A percentile compares a stretch with the other conserved stretches of the same genome.
These are phyloP conservation scores for Oreonectes daqikongensis DNA, from an alignment of 2,797 vertebrate species.

Conservation along the genomic window DNA sequence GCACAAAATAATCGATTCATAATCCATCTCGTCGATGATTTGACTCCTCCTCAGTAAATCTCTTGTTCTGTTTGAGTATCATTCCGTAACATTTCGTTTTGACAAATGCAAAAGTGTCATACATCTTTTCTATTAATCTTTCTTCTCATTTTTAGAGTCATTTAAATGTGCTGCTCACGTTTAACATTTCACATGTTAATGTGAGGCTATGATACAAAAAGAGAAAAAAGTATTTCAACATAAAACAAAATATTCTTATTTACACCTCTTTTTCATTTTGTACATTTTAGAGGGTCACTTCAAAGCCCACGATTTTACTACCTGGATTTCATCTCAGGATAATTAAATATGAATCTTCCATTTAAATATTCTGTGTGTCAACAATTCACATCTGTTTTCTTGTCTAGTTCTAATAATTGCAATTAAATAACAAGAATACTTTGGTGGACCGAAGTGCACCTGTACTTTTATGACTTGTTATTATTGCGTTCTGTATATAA, in stretches of 20 bases:
- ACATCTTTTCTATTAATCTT: constrained; percentile 3
- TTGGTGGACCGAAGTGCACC: constrained; percentile 52
- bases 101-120: constrained; percentile 20
- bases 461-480: constrained; percentile 46
- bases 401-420: constrained; percentile 50
- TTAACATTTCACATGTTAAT: constrained; percentile 57
- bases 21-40: constrained; percentile 25
- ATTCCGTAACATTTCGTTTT: not conserved
- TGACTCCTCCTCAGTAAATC: not conserved
- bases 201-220: constrained; percentile 57
- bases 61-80: not conserved
- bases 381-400: constrained; percentile 21
- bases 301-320: constrained; percentile 27
- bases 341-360: constrained; percentile 21
- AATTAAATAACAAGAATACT: constrained; percentile 58
- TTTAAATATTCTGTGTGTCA: constrained; percentile 42
- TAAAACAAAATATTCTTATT: constrained; percentile 82
- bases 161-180: constrained; percentile 16
- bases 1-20: constrained; percentile 35
- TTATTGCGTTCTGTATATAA: constrained; percentile 58
- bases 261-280: constrained; percentile 67
- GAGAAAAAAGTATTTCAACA: constrained; percentile 62
- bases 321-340: constrained; percentile 34
- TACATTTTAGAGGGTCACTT: constrained; percentile 44
- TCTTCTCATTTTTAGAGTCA: constrained; percentile 22